A percentile compares a stretch with the other conserved stretches of the same genome.
phyloP scores from a whole-genome alignment of 2,113 vertebrate species.

The zebrafish (Danio rerio) region GRCz12tu NC_133196.1:25055501-25056000 shows the following conservation, averaged over 20 bases:
- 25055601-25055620: neutral
- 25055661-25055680: no score
- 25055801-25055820: conserved; percentile 17
- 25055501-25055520: neutral
- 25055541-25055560: neutral
- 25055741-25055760: neutral
- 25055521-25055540: neutral
- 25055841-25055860: neutral
- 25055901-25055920: neutral
- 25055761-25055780: conserved; percentile 10
- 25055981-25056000: neutral
- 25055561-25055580: neutral
- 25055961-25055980: neutral
- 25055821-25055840: neutral
- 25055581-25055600: neutral
- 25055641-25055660: no score
- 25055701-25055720: neutral
- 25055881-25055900: neutral
- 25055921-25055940: conserved; percentile 3
- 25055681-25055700: no score
- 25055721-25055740: neutral
- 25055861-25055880: conserved; percentile 6
- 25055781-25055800: neutral
- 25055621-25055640: neutral
- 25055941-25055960: neutral